Base-by-base conservation (phyloP, 2,797 vertebrate species). In the Urophycis tenuis region DNA sequence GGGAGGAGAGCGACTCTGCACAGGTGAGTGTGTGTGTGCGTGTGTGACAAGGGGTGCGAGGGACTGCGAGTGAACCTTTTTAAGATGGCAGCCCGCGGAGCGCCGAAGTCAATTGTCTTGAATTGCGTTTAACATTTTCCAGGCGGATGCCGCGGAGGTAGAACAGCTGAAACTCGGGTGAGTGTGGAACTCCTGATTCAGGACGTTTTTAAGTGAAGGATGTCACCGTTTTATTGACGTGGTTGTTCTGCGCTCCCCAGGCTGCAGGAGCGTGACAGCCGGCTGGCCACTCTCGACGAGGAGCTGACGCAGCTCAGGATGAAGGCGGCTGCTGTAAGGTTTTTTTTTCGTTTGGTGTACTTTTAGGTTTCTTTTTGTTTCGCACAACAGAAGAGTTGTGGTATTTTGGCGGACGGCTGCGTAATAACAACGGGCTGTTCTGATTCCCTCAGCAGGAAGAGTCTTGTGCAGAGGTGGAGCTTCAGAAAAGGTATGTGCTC, bases 81-180 rank as follows among this genome's bases (percentile, higher is more conserved):
- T 34, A 7, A 11, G 12, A 39, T 39, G 36, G n/a, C n/a, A n/a
- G n/a, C n/a, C n/a, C n/a, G 39, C 2, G 35, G 39, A 1, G 39
- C 39, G 17, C 39, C 17, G 5, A 15, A 41, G 39, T 34, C 64
- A 3, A 72, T 19, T 17, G 19, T 2, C 76, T 31, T 82, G 0
- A 8, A 72, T 36, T n/a, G 33, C 71, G 76, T 32, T 91, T 60
- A 76, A n/a, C n/a, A 82, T 74, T 85, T 90, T 84, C 87, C 90
- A 92, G 88, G 84, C 30, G 73, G 92, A 85, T n/a, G 82, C 83
- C 81, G 89, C 81, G 34, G 95, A 96, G 83, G 74, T 92, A 7
- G 91, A 93, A 81, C 89, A 93, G 86, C 86, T 96, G 25, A 94
- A 84, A 81, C 87, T 88, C 75, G 93, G 94, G 96, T 96, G 89